Evolutionary conservation across 2,888 invertebrate species (phyloP).

Genomic region (Ariolimax columbianus): DNA sequence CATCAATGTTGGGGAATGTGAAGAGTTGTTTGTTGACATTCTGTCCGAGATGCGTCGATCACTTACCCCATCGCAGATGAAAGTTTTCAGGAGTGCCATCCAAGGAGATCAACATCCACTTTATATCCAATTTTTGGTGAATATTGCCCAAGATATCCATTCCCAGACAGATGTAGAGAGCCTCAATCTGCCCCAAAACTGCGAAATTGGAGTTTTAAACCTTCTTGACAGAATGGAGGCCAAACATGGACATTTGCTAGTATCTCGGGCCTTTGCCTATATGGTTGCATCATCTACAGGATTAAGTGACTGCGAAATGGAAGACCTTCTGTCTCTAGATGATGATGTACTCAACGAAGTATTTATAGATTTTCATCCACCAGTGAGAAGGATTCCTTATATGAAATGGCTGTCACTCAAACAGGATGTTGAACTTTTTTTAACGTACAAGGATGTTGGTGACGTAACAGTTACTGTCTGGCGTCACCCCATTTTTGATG

Average conservation of each 20-base stretch:
- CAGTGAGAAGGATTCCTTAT: constrained; percentile 68
- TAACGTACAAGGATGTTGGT: constrained; percentile 63
- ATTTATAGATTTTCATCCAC: constrained; percentile 60
- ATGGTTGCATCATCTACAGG: constrained; percentile 75
- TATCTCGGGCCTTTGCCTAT: constrained; percentile 69
- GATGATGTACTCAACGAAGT: constrained; percentile 72
- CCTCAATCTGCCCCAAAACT: constrained; percentile 58
- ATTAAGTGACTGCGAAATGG: constrained; percentile 77
- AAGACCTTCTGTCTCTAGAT: constrained; percentile 77
- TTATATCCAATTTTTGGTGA: constrained; percentile 66
- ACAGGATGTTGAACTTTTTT: constrained; percentile 67
- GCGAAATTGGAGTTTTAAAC: constrained; percentile 62
- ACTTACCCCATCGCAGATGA: constrained; percentile 65
- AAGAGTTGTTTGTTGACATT: constrained; percentile 59
- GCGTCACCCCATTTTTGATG: constrained; percentile 66
- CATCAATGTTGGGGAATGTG: constrained; percentile 57
- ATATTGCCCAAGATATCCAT: constrained; percentile 62
- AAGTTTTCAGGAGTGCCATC: constrained; percentile 62
- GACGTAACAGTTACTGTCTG: constrained; percentile 71
- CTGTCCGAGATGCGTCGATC: constrained; percentile 36
- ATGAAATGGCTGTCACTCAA: constrained; percentile 73
- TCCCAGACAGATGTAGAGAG: constrained; percentile 57
- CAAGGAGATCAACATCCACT: constrained; percentile 67
- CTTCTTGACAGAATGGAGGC: constrained; percentile 69
- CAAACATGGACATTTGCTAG: constrained; percentile 67